Percentiles rank a stretch among this genome's conserved stretches.
These are phyloP conservation scores for Miniopterus natalensis DNA, from an alignment of 2,113 vertebrate genomes.

Conservation along the genomic window DNA sequence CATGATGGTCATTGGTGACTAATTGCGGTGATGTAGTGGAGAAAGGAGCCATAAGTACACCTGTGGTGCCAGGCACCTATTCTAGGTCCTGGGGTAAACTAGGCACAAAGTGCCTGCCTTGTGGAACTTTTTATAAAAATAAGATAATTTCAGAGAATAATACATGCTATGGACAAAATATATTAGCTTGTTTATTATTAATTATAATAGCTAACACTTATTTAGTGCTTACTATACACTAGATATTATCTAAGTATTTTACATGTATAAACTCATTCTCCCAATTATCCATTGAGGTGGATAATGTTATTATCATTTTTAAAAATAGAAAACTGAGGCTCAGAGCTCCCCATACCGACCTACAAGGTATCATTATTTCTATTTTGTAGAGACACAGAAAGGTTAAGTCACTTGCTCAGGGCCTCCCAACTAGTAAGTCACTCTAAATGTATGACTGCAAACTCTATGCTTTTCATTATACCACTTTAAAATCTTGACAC, in stretches of 20 bases:
- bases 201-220: background rate
- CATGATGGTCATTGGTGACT: background rate
- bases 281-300: background rate
- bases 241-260: slow-evolving; percentile 1
- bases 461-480: background rate
- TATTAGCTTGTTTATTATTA: background rate
- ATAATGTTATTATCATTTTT: background rate
- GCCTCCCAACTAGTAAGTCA: background rate
- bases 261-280: background rate
- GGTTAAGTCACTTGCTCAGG: background rate
- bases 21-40: background rate
- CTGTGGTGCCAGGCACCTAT: background rate
- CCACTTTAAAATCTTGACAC: slow-evolving; percentile 8
- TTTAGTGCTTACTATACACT: background rate
- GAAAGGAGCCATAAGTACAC: background rate
- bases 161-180: background rate
- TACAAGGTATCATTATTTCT: background rate
- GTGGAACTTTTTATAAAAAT: background rate
- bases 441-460: background rate
- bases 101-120: background rate
- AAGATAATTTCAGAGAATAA: background rate
- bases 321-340: slow-evolving; percentile 27
- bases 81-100: background rate
- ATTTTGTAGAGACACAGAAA: background rate
- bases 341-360: background rate